Evolutionary conservation across 2,888 invertebrate species (phyloP).

Genomic region (Xiphydria camelus): DNA sequence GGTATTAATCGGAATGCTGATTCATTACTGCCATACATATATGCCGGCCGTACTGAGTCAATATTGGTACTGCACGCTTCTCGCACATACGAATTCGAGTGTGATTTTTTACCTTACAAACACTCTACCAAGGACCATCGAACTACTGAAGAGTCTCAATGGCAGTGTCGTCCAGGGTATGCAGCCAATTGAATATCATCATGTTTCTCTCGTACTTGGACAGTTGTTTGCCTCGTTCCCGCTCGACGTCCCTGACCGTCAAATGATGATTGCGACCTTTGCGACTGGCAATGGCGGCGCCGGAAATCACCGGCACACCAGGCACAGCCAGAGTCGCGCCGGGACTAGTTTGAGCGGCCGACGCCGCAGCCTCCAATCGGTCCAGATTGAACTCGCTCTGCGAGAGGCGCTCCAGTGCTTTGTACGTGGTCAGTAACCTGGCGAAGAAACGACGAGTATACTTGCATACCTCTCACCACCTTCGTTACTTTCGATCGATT

Average conservation of each 20-base stretch:
- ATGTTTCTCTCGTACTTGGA: constrained; percentile 92
- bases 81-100: too few species aligned
- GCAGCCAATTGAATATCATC: constrained; percentile 95
- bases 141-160: constrained; percentile 49
- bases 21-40: too few species aligned
- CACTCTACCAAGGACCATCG: too few species aligned
- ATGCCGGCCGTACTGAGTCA: too few species aligned
- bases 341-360: constrained; percentile 56
- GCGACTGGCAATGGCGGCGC: constrained; percentile 57
- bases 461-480: not conserved
- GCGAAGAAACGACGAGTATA: constrained; percentile 2
- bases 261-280: constrained; percentile 64
- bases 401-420: constrained; percentile 77
- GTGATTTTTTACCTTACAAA: too few species aligned
- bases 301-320: constrained; percentile 50
- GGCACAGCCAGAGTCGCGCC: constrained; percentile 56
- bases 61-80: too few species aligned
- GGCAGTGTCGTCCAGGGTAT: constrained; percentile 78
- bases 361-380: constrained; percentile 67
- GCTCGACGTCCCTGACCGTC: constrained; percentile 78
- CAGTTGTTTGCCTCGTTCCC: constrained; percentile 80
- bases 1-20: too few species aligned
- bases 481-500: too few species aligned
- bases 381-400: constrained; percentile 86
- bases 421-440: constrained; percentile 76